Percentiles rank a stretch among this genome's conserved stretches.
Evolutionary conservation across 2,113 vertebrate species (phyloP).

Genomic region (Bufo bufo): DNA sequence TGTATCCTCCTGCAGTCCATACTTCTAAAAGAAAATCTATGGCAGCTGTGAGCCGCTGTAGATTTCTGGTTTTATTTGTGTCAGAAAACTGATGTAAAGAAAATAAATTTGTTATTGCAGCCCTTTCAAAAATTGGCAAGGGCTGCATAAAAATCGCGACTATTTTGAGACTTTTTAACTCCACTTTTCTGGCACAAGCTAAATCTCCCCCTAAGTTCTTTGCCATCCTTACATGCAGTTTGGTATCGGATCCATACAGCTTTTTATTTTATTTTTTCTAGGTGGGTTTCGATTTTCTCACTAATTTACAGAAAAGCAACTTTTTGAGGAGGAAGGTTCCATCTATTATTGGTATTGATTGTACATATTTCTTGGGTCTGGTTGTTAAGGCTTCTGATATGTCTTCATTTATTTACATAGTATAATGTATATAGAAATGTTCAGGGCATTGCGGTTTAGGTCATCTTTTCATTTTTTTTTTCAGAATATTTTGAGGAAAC

Average conservation of each 20-base stretch:
- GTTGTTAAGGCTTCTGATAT: background rate
- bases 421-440: slow-evolving; percentile 30
- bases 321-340: background rate
- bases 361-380: slow-evolving; percentile 10
- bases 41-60: too few species aligned
- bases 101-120: too few species aligned
- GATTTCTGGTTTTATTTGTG: too few species aligned
- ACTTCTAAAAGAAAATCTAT: too few species aligned
- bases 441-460: slow-evolving; percentile 24
- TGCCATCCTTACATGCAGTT: background rate
- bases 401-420: slow-evolving; percentile 11
- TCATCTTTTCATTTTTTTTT: background rate
- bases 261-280: background rate
- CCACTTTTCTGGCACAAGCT: too few species aligned
- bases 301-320: background rate
- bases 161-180: too few species aligned
- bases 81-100: too few species aligned
- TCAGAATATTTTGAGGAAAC: background rate
- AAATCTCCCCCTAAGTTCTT: background rate
- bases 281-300: background rate
- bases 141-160: too few species aligned
- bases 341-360: background rate
- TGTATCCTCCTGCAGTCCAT: too few species aligned
- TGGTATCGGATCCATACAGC: background rate
- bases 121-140: too few species aligned